Percentiles rank a stretch among this genome's conserved stretches.
Conservation (phyloP, 2,888 invertebrate species). For the Tiliacea aurago region DNA sequence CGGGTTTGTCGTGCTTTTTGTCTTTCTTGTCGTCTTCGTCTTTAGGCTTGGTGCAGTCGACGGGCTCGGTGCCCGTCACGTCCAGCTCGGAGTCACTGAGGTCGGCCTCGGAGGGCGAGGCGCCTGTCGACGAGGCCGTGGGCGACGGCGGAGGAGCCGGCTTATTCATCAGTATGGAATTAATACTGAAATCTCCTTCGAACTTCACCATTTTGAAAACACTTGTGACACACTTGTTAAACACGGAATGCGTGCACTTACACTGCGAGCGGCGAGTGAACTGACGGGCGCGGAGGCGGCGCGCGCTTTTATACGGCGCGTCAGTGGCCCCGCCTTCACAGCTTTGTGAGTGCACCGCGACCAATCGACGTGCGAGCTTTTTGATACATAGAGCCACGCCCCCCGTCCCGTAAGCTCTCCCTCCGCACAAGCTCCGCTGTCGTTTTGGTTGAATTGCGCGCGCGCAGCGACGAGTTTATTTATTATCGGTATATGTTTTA, state of each 20-base stretch:
- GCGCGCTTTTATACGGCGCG: conserved; percentile 79
- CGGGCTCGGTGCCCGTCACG: conserved; percentile 94
- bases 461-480: conserved; percentile 71
- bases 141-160: conserved; percentile 86
- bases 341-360: conserved; percentile 67
- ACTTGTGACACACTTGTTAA: conserved; percentile 75
- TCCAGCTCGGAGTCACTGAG: conserved; percentile 93
- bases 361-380: conserved; percentile 84
- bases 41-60: conserved; percentile 92
- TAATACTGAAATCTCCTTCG: conserved; percentile 95
- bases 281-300: conserved; percentile 87
- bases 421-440: conserved; percentile 63
- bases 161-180: conserved; percentile 93
- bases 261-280: conserved; percentile 83
- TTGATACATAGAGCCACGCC: conserved; percentile 82
- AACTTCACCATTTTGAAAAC: conserved; percentile 88
- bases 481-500: conserved; percentile 73
- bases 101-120: conserved; percentile 83
- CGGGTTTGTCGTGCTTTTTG: conserved; percentile 97
- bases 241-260: conserved; percentile 79
- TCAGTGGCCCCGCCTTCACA: conserved; percentile 76
- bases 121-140: conserved; percentile 82
- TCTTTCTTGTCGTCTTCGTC: conserved; percentile 82
- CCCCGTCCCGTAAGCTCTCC: conserved; percentile 70
- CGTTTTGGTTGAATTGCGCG: conserved; percentile 66